These are phyloP conservation scores for Zonitis immaculata DNA, from an alignment of 2,888 invertebrate genomes.

Conservation along the genomic window DNA sequence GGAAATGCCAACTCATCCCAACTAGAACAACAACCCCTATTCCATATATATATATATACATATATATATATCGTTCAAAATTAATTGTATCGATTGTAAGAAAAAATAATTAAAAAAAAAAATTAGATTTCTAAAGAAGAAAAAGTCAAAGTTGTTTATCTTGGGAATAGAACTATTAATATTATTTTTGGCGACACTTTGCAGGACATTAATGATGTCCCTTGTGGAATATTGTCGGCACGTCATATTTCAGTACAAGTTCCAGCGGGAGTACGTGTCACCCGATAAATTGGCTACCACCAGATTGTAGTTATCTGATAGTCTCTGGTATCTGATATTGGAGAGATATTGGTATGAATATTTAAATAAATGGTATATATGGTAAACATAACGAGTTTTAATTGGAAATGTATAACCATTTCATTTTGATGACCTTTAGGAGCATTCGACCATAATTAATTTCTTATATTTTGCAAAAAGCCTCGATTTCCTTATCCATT, in stretches of 20 bases:
- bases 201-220: slow-evolving; percentile 52
- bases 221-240: slow-evolving; percentile 50
- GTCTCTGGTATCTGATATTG: slow-evolving; percentile 27
- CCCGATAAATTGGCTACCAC: slow-evolving; percentile 44
- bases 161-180: slow-evolving; percentile 48
- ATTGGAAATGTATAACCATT: too few relatives aligned
- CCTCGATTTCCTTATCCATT: too few relatives aligned
- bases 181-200: slow-evolving; percentile 50
- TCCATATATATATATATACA: too few relatives aligned
- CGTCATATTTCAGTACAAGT: slow-evolving; percentile 46
- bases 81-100: neutral
- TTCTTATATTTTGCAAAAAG: too few relatives aligned
- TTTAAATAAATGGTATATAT: slow-evolving; percentile 15
- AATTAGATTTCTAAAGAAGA: neutral
- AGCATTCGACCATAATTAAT: too few relatives aligned
- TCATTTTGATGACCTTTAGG: too few relatives aligned
- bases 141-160: neutral
- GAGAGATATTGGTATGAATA: slow-evolving; percentile 24
- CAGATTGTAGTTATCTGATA: slow-evolving; percentile 33
- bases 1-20: slow-evolving; percentile 26
- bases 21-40: neutral
- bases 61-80: slow-evolving; percentile 13
- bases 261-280: slow-evolving; percentile 40
- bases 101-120: neutral
- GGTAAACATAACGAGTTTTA: neutral